These are phyloP conservation scores for Caenorhabditis tropicalis DNA, from an alignment of 1,140 invertebrate species.

Conservation along the genomic window DNA sequence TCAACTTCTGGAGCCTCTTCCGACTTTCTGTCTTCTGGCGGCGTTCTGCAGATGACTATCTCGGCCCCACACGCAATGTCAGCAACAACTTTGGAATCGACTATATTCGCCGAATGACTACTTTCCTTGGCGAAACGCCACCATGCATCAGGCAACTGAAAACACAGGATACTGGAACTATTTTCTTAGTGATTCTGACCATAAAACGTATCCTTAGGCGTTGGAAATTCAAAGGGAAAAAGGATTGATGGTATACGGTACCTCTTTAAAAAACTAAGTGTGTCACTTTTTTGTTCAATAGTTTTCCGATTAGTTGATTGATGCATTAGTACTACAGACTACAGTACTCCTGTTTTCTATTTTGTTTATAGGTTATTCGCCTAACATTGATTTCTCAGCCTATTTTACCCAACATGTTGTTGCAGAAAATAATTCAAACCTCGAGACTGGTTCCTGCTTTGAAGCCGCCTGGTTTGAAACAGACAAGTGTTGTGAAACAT, in stretches of 20 bases:
- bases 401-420: not conserved
- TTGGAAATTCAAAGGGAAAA: too few species aligned
- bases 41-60: constrained; percentile 10
- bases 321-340: too few species aligned
- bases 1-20: constrained; percentile 26
- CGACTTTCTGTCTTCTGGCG: constrained; percentile 23
- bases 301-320: too few species aligned
- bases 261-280: too few species aligned
- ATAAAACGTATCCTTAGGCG: not conserved
- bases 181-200: not conserved
- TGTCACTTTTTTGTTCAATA: too few species aligned
- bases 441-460: constrained; percentile 36
- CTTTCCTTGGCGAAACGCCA: constrained; percentile 37
- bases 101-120: constrained; percentile 35
- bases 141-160: constrained; percentile 32
- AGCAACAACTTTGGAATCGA: constrained; percentile 25
- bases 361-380: too few species aligned
- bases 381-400: not conserved
- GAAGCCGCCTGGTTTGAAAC: constrained; percentile 29
- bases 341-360: too few species aligned
- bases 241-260: too few species aligned
- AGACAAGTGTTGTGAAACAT: constrained; percentile 28
- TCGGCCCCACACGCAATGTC: constrained; percentile 29
- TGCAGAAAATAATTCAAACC: not conserved
- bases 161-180: not conserved